Base-by-base conservation (phyloP, 2,888 invertebrate species). In the Amphipoea lucens region DNA sequence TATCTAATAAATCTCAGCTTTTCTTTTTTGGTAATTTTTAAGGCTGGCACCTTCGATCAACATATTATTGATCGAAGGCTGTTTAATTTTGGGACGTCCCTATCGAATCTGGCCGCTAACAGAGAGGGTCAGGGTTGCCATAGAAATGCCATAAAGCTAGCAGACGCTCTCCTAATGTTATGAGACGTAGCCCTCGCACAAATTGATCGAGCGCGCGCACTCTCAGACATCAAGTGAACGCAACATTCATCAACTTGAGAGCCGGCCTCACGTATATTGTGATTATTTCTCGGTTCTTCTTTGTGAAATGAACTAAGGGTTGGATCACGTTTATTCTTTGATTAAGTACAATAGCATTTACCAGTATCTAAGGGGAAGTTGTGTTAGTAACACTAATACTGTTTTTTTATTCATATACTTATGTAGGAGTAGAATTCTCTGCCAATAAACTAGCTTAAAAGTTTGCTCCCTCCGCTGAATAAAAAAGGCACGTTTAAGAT, bases 181-280 rank as follows among this genome's bases (percentile, higher is more conserved):
- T 75, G 82, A 87, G 87, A 87, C 70, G 77, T 79, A 85, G 76
- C 75, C 78, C 82, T 79, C 78, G 75, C 81, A 69, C 80, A 89
- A 85, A 87, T 84, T 83, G 90, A 77, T 82, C 87, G 69, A 73
- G 40, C 66, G 63, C 42, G 67, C 68, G 82, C 36, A 76, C 76
- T 75, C 77, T 72, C 80, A 76, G 78, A 72, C 66, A 77, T 78
- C 65, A 70, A 82, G 78, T 78, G 70, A 80, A 73, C 77, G 80
- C 74, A 83, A 74, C 85, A 82, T 87, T 86, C 82, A 86, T 86
- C 86, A 82, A 73, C 40, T 82, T 42, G 85, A 86, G 76, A 87
- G 85, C 81, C 29, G 29, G 76, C 51, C 73, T 70, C 69, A 78
- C 86, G 88, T 88, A 89, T 88, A 88, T 88, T 86, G 76, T 86